phyloP scores from a whole-genome alignment of 1,140 invertebrate genomes.

The Ceratosolen solmsi region DNA sequence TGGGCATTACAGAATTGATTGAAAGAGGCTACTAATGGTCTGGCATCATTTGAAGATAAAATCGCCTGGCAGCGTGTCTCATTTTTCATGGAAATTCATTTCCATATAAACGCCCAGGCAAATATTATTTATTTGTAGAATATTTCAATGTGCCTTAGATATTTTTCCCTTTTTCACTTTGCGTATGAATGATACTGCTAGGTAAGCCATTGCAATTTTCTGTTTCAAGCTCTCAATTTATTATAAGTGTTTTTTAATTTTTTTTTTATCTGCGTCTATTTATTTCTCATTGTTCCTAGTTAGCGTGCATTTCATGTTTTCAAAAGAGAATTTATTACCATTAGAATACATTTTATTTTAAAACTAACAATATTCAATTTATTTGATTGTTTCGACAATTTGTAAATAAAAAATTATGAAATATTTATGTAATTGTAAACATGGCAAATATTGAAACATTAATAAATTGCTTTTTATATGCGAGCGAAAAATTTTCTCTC shows the following conservation, averaged over 20 bases:
- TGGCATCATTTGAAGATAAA: constrained; percentile 21
- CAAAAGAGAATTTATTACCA: not conserved
- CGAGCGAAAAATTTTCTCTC: too few relatives aligned
- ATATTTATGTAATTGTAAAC: too few relatives aligned
- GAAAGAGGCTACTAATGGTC: constrained; percentile 16
- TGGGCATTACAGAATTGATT: constrained; percentile 19
- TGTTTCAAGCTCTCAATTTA: constrained; percentile 28
- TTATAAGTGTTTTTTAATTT: not conserved
- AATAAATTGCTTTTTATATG: too few relatives aligned
- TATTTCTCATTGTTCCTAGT: not conserved
- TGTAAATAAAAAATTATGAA: too few relatives aligned
- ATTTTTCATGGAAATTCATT: constrained; percentile 41
- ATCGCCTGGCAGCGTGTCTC: not conserved
- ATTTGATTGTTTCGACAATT: too few relatives aligned
- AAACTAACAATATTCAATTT: too few relatives aligned
- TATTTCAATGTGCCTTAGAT: not conserved
- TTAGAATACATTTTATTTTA: constrained; percentile 6
- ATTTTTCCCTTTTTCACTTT: not conserved
- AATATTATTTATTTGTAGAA: constrained; percentile 43
- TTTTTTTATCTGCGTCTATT: not conserved
- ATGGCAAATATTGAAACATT: too few relatives aligned
- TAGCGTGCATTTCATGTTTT: not conserved
- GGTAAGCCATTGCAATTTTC: constrained; percentile 14
- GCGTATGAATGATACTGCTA: not conserved
- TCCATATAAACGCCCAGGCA: constrained; percentile 23